Percentiles rank a stretch among this genome's conserved stretches.
Evolutionary conservation across 2,797 vertebrate genomes (phyloP).

Genomic region (Poecilia velifera): DNA sequence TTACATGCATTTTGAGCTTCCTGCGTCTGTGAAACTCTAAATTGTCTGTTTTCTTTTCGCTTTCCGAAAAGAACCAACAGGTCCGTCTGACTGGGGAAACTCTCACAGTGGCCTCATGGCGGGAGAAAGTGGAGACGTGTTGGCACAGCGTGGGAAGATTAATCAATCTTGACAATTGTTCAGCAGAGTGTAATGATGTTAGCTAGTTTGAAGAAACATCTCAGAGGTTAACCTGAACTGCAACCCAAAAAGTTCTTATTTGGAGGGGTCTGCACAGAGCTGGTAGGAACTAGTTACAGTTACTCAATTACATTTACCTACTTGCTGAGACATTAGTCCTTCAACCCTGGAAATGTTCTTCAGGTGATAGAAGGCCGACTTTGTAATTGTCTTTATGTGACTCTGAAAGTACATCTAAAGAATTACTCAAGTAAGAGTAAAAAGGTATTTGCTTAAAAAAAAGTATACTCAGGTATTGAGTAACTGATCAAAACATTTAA

Average conservation of each 20-base stretch:
- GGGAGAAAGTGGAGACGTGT: conserved; percentile 47
- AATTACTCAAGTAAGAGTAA: too few relatives aligned
- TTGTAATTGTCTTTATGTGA: too few relatives aligned
- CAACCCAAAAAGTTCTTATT: neutral
- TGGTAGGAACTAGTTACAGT: too few relatives aligned
- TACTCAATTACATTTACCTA: too few relatives aligned
- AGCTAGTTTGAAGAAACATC: conserved; percentile 14
- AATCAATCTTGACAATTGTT: conserved; percentile 50
- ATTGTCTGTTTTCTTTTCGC: conserved; percentile 24
- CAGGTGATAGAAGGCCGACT: too few relatives aligned
- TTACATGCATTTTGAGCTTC: neutral
- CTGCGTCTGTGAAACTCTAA: neutral
- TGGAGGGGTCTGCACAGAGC: too few relatives aligned
- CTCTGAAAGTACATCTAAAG: too few relatives aligned
- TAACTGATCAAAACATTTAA: too few relatives aligned
- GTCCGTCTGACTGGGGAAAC: conserved; percentile 31
- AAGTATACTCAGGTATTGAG: too few relatives aligned
- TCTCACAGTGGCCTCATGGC: conserved; percentile 45
- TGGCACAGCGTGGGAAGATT: conserved; percentile 45
- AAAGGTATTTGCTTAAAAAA: too few relatives aligned
- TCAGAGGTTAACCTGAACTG: neutral
- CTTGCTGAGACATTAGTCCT: too few relatives aligned
- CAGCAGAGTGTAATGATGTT: conserved; percentile 25
- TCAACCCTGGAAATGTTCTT: too few relatives aligned
- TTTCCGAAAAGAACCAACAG: conserved; percentile 55